Evolutionary conservation across 2,113 vertebrate genomes (phyloP), one percentile per base, ranked within the genome.

Genomic region (Sphaerodactylus townsendi): DNA sequence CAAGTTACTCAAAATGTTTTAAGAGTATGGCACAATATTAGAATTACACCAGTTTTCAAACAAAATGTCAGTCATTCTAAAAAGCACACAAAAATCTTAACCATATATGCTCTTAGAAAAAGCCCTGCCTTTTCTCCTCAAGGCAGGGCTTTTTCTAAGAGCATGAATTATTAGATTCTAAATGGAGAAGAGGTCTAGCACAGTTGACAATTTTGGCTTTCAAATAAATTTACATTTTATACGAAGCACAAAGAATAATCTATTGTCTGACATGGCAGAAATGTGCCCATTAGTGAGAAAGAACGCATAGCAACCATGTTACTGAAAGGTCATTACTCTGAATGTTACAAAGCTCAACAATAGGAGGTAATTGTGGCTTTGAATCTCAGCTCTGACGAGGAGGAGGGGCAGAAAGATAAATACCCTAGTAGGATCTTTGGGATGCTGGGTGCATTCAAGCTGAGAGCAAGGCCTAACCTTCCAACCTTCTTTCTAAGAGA

Each of bases 221-320:
- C 74, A 90, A 85, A 83, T 39, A 86, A 92, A 88, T 80, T 68
- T 84, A 86, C 89, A 81, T 85, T 79, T 85, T 73, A 80, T 48
- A 46, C 39, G 75, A 87, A 83, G 86, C 33, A 76, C 87, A 84
- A 82, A 46, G 37, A 85, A 68, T 74, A 48, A 75, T 85, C 69
- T 66, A 66, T 85, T 74, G 70, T 80, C 59, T 73, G 69, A 41
- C 70, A 70, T 65, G 56, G 44, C 41, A 53, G 59, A 46, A 80
- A 79, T 56, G 35, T 2, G 8, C 41, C 56, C 53, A 68, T 35
- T 81, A 25, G 79, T 53, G 48, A 89, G 59, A 88, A 85, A 83
- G 48, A 3, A 77, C 56, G 33, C 65, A 91, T 85, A 90, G 65
- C 64, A 79, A 85, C 76, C 14, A 68, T 73, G 64, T 64, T 85